Conservation (phyloP, 2,888 invertebrate species). For the Mesorhabditis belari region DNA sequence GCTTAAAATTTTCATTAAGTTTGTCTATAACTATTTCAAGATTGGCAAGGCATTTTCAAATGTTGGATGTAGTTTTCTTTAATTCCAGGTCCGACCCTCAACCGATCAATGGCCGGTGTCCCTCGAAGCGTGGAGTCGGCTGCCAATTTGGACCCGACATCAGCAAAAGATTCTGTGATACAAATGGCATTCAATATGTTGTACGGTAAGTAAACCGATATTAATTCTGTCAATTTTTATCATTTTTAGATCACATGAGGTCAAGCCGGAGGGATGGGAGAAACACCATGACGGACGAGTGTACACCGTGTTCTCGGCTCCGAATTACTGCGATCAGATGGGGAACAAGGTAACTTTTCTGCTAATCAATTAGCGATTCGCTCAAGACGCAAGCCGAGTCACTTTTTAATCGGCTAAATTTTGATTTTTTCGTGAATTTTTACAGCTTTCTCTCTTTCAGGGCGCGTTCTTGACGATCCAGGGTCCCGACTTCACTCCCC, state of each 20-base stretch:
- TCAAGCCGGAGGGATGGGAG: slow-evolving; percentile 90
- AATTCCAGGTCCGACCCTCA: slow-evolving; percentile 74
- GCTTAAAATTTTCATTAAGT: not conserved
- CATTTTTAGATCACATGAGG: slow-evolving; percentile 76
- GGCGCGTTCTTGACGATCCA: not conserved
- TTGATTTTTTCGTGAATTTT: not conserved
- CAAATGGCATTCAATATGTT: slow-evolving; percentile 82
- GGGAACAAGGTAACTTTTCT: slow-evolving; percentile 97
- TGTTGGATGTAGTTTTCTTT: not conserved
- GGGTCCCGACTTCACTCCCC: slow-evolving; percentile 74
- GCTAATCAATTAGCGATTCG: too few relatives aligned
- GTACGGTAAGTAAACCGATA: slow-evolving; percentile 58
- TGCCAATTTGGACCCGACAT: slow-evolving; percentile 95
- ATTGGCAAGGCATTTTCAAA: not conserved
- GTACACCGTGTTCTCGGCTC: slow-evolving; percentile 93
- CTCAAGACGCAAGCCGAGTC: too few relatives aligned
- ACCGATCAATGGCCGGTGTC: slow-evolving; percentile 74
- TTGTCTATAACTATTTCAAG: not conserved
- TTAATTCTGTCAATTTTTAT: not conserved
- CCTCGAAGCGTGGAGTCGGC: slow-evolving; percentile 92
- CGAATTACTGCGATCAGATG: slow-evolving; percentile 86
- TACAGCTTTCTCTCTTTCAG: not conserved
- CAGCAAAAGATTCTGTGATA: slow-evolving; percentile 73
- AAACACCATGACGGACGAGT: slow-evolving; percentile 86
- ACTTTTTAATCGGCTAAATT: too few relatives aligned